These are phyloP conservation scores for Polyommatus iphigenia DNA, from an alignment of 2,888 invertebrate species.

Conservation along the genomic window DNA sequence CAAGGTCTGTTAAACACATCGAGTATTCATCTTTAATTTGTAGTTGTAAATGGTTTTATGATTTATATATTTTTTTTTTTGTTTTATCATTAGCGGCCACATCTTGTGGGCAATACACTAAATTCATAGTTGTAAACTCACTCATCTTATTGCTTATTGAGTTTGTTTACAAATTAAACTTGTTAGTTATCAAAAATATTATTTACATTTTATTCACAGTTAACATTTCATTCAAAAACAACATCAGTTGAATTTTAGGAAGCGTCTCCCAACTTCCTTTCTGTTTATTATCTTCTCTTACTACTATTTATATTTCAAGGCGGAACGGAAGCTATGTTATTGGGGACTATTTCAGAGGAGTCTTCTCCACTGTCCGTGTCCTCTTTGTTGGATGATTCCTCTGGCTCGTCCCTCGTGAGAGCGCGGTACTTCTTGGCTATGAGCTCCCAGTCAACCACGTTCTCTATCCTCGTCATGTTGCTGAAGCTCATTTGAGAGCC, in stretches of 20 bases:
- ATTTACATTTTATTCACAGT: conserved; percentile 13
- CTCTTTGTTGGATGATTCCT: conserved; percentile 63
- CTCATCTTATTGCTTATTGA: background rate
- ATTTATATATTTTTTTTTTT: background rate
- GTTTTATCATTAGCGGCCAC: background rate
- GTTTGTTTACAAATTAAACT: background rate
- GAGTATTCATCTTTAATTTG: background rate
- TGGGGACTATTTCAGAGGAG: conserved; percentile 67
- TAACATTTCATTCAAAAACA: background rate
- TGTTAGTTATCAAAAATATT: conserved; percentile 7
- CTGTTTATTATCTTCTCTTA: background rate
- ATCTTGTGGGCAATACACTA: background rate
- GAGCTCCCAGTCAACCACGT: conserved; percentile 94
- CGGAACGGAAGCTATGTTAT: conserved; percentile 65
- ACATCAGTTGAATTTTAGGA: background rate
- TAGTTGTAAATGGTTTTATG: background rate
- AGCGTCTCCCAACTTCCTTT: background rate
- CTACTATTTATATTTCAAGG: conserved; percentile 52
- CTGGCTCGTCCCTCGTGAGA: conserved; percentile 77
- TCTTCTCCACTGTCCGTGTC: conserved; percentile 69
- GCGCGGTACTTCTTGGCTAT: conserved; percentile 94
- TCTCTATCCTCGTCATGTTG: conserved; percentile 89
- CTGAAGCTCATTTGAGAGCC: conserved; percentile 92
- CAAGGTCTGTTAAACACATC: background rate
- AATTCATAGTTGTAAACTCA: background rate